A percentile compares a stretch with the other conserved stretches of the same genome.
phyloP scores from a whole-genome alignment of 53 echinoderm and acorn worm genomes.

The Antedon mediterranea region DNA sequence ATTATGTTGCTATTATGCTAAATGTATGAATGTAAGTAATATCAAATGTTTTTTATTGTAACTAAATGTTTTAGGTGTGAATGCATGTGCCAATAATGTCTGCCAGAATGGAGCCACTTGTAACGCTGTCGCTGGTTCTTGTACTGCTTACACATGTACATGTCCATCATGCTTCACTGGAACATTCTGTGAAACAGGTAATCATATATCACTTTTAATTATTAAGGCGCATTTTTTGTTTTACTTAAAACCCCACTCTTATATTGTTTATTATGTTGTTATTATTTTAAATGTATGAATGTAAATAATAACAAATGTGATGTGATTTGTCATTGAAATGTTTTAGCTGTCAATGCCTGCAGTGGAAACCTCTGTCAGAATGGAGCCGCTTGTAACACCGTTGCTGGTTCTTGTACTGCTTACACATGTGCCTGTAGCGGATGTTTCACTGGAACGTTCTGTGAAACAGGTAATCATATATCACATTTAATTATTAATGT shows the following conservation, averaged over 20 bases:
- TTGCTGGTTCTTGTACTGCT: neutral
- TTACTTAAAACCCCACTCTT: too few relatives aligned
- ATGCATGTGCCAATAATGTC: constrained; percentile 32
- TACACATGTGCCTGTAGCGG: too few relatives aligned
- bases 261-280: too few relatives aligned
- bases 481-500: too few relatives aligned
- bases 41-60: neutral
- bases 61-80: neutral
- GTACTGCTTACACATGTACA: constrained; percentile 30
- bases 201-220: neutral
- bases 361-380: constrained; percentile 2
- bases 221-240: too few relatives aligned
- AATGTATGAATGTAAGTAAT: constrained; percentile 27
- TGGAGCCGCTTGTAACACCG: constrained; percentile 11
- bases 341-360: neutral
- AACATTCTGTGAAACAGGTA: constrained; percentile 48
- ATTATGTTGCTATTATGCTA: constrained; percentile 32
- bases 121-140: constrained; percentile 10
- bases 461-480: too few relatives aligned
- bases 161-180: constrained; percentile 56
- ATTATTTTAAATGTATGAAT: too few relatives aligned
- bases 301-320: too few relatives aligned
- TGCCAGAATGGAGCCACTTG: constrained; percentile 36
- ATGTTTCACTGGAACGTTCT: too few relatives aligned
- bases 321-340: too few relatives aligned